Evolutionary conservation across 2,797 vertebrate species (phyloP), one percentile per base, ranked within the genome.

Genomic region (Pipistrellus pipistrellus): DNA sequence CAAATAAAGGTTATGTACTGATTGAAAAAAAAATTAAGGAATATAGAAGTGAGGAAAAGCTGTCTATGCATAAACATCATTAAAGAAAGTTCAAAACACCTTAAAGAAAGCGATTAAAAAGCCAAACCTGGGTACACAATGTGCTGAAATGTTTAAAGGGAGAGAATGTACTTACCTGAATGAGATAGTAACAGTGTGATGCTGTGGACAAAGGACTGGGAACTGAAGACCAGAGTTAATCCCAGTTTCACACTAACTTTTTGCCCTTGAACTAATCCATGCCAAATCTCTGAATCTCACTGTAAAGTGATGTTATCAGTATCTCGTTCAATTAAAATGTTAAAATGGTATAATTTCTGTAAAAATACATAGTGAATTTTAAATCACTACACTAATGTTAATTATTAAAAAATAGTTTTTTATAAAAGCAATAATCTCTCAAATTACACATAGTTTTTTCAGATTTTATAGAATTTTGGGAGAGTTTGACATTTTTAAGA

Each of bases 361-460:
- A 59, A 82, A 88, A 86, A 93, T 53, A 17, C 0, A 64, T 1
- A 57, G 8, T 53, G 11, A 62, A 51, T 87, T 84, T 82, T 83
- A 80, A 92, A 73, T 84, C 20, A 48, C 7, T 76, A 21, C 57
- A 25, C 0, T 82, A 78, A 86, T 75, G 13, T 35, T 84, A 17
- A 17, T 23, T 91, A 6, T 82, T 82, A 46, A 83, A 83, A 89
- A 81, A 64, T 51, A 35, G 66, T 75, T 75, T 75, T 85, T 64
- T 83, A 48, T 73, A 30, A 87, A 68, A 8, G 18, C 14, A 64
- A 48, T 6, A 76, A 4, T 80, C 4, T 89, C 14, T 83, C 44
- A 77, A 64, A 48, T 69, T 46, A 51, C 9, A 20, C 2, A 46
- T 44, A 72, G 21, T 75, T 62, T 76, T 66, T 69, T 80, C 11